A percentile compares a stretch with the other conserved stretches of the same genome.
Conservation (phyloP, 2,888 invertebrate genomes). For the Thecophora atra region DNA sequence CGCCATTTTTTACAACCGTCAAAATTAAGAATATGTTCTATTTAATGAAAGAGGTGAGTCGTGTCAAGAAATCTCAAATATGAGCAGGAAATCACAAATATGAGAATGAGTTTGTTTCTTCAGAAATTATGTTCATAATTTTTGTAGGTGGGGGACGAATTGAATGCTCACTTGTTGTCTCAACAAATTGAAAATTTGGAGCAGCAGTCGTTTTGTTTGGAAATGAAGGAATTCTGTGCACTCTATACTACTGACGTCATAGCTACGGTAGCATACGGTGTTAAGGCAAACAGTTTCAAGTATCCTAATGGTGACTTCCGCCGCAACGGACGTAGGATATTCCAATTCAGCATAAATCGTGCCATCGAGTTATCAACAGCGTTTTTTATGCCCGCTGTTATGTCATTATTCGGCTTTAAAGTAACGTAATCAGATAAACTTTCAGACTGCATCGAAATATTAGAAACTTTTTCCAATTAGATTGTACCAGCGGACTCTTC, state of each 20-base stretch:
- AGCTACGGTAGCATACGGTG: constrained; percentile 67
- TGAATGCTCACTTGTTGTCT: constrained; percentile 55
- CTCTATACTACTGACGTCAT: constrained; percentile 67
- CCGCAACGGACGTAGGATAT: constrained; percentile 63
- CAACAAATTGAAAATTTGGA: constrained; percentile 49
- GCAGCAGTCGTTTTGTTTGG: constrained; percentile 50
- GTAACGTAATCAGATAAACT: constrained; percentile 25
- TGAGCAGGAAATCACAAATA: too few species aligned
- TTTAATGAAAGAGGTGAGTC: constrained; percentile 57
- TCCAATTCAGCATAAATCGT: constrained; percentile 58
- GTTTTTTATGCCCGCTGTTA: constrained; percentile 66
- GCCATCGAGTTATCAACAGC: constrained; percentile 61
- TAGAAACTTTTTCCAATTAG: background rate
- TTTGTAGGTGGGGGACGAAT: constrained; percentile 54
- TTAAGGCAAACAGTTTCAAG: constrained; percentile 66
- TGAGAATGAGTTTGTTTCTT: too few species aligned
- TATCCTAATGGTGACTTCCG: constrained; percentile 66
- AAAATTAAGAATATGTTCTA: constrained; percentile 63
- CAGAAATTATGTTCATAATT: background rate
- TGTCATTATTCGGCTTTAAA: constrained; percentile 58
- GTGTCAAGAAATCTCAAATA: too few species aligned
- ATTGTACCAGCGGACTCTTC: constrained; percentile 61
- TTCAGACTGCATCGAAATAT: background rate
- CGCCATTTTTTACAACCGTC: constrained; percentile 67
- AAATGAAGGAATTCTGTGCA: constrained; percentile 62